Percentiles rank a stretch among this genome's conserved stretches.
These are phyloP conservation scores for Bubo scandiacus DNA, from an alignment of 2,113 vertebrate species.

Conservation along the genomic window DNA sequence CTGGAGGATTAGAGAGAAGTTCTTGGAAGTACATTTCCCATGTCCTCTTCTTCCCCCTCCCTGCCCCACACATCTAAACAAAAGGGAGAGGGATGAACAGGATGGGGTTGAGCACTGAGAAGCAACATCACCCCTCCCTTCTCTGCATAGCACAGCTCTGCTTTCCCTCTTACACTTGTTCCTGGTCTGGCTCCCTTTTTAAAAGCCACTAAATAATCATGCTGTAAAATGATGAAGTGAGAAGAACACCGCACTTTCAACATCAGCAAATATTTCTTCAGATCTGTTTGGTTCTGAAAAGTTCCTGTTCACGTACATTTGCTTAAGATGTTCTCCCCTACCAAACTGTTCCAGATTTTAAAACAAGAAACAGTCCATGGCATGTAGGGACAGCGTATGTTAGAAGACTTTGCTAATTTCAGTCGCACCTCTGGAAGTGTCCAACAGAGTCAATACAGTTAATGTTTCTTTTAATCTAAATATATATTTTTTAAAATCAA, in stretches of 20 bases:
- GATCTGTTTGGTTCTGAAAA: neutral
- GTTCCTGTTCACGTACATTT: neutral
- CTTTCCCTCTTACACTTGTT: neutral
- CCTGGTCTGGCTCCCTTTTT: neutral
- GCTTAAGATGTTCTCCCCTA: neutral
- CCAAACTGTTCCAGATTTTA: neutral
- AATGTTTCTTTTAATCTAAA: neutral
- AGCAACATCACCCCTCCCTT: neutral
- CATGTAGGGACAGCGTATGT: neutral
- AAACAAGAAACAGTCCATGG: neutral
- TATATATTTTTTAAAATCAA: neutral
- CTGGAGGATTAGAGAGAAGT: neutral
- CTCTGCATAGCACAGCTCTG: neutral
- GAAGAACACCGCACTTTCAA: neutral
- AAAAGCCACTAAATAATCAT: neutral
- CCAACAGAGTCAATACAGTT: neutral
- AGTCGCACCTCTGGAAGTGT: neutral
- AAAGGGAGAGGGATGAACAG: neutral
- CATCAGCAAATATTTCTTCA: constrained; percentile 15
- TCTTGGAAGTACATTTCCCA: neutral
- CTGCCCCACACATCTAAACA: neutral
- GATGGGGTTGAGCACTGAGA: neutral
- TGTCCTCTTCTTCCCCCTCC: neutral
- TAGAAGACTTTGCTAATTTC: neutral
- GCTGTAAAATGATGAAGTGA: neutral